Conservation (phyloP, 2,797 vertebrate species). For the Staurois parvus region DNA sequence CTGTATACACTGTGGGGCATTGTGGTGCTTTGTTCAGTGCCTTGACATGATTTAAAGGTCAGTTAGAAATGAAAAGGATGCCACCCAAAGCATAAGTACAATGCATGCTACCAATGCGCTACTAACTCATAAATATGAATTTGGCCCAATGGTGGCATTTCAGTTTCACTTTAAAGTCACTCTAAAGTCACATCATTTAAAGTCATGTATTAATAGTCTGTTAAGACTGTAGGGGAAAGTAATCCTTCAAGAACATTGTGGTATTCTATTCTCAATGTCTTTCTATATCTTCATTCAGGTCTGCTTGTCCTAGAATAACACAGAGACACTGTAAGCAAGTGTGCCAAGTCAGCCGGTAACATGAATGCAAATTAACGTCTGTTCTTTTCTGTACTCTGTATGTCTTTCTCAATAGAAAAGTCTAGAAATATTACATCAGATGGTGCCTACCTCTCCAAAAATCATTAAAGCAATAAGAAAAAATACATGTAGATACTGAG, state of each 20-base stretch:
- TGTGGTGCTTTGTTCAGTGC: no score
- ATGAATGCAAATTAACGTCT: conserved; percentile 50
- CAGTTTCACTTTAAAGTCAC: not conserved
- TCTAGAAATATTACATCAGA: conserved; percentile 24
- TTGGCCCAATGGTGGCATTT: not conserved
- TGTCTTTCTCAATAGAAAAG: conserved; percentile 23
- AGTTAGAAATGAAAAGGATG: no score
- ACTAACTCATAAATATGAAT: not conserved
- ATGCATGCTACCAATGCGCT: not conserved
- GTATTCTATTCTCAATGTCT: not conserved
- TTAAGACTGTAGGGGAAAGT: not conserved
- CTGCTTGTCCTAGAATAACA: conserved; percentile 14
- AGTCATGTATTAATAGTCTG: not conserved
- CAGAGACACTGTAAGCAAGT: conserved; percentile 20
- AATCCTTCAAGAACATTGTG: not conserved
- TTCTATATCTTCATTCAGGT: not conserved
- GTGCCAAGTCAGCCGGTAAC: conserved; percentile 3
- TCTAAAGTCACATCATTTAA: not conserved
- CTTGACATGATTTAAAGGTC: no score
- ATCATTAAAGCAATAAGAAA: not conserved
- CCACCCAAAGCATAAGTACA: no score
- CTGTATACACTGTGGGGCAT: no score
- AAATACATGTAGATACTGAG: not conserved
- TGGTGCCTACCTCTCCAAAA: not conserved
- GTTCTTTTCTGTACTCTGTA: conserved; percentile 9